Base-by-base conservation (phyloP, 2,113 vertebrate genomes). In the Bos javanicus region DNA sequence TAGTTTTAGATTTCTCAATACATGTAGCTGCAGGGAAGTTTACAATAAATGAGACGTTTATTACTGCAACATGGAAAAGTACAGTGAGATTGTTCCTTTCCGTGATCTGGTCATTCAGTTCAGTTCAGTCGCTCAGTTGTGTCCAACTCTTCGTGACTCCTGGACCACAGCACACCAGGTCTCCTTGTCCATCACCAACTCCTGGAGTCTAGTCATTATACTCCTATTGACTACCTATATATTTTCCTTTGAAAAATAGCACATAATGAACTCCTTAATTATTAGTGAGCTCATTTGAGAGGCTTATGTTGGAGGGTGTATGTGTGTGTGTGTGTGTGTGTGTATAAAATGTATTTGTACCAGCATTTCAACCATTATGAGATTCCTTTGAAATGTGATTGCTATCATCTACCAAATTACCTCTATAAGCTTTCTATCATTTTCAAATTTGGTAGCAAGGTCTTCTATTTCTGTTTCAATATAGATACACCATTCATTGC, bases 321-420 rank as follows among this genome's bases (percentile, higher is more conserved):
- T n/a, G 25, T 62, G 8, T 54, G 16, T 76, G 36, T 48, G 7
- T 52, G 1, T 76, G 80, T 50, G 25, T 8, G 7, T 50, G 80
- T n/a, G 19, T 54, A 48, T 54, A 59, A 92, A 80, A 85, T 76
- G 28, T 46, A 64, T 62, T 48, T 80, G 36, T 64, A 19, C 10
- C n/a, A 81, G 33, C 46, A 46, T 81, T 91, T 93, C 64, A 91
- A 59, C 67, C 39, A 3, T 64, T 82, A 62, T 11, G 48, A 90
- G 78, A 76, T 56, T 97, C 39, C 94, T 97, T 87, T 87, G 91
- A 94, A 97, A 92, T 80, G 26, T 87, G 39, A 83, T 86, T 59
- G 6, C 78, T 87, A 78, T 84, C n/a, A 67, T 85, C 39, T 71
- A 54, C 81, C 25, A 67, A 92, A 87, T 95, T 87, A 89, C 28